Conservation (phyloP, 2,797 vertebrate genomes). For the Eupleurogrammus muticus region DNA sequence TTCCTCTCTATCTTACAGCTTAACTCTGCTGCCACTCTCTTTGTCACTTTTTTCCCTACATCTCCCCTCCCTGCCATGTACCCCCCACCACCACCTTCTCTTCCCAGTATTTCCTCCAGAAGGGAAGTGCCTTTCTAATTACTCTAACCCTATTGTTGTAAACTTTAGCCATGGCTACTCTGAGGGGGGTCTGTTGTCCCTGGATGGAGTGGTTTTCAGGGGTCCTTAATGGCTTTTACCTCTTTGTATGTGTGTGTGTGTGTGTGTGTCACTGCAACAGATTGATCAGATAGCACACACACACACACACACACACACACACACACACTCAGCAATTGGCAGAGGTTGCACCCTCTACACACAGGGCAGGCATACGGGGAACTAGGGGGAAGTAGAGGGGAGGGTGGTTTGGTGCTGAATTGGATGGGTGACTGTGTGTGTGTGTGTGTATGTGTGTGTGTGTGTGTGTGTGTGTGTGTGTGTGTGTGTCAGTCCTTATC, state of each 20-base stretch:
- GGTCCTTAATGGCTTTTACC: conserved; percentile 62
- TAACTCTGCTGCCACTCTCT: conserved; percentile 34
- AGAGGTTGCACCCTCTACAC: conserved; percentile 29
- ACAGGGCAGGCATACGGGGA: conserved; percentile 43
- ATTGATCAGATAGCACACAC: conserved; percentile 63
- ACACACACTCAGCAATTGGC: conserved; percentile 34
- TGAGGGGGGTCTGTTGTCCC: conserved; percentile 70
- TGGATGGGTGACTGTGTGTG: conserved; percentile 37
- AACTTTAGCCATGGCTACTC: conserved; percentile 69
- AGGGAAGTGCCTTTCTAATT: conserved; percentile 73
- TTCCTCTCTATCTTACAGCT: conserved; percentile 27
- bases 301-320: conserved; percentile 34
- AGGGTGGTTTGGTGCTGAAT: conserved; percentile 30
- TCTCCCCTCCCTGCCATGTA: conserved; percentile 4
- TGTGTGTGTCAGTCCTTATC: conserved; percentile 58
- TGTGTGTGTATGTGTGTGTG: too few species aligned
- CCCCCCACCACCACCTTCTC: conserved; percentile 1
- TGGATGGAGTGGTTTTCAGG: conserved; percentile 68
- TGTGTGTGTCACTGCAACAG: conserved; percentile 44
- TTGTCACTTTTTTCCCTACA: conserved; percentile 26
- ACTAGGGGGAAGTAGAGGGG: conserved; percentile 40
- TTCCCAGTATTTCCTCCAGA: conserved; percentile 48
- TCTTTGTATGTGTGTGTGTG: conserved; percentile 48
- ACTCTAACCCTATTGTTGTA: conserved; percentile 77
- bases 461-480: too few species aligned